Evolutionary conservation across 2,113 vertebrate genomes (phyloP).

Genomic region (Podilymbus podiceps): DNA sequence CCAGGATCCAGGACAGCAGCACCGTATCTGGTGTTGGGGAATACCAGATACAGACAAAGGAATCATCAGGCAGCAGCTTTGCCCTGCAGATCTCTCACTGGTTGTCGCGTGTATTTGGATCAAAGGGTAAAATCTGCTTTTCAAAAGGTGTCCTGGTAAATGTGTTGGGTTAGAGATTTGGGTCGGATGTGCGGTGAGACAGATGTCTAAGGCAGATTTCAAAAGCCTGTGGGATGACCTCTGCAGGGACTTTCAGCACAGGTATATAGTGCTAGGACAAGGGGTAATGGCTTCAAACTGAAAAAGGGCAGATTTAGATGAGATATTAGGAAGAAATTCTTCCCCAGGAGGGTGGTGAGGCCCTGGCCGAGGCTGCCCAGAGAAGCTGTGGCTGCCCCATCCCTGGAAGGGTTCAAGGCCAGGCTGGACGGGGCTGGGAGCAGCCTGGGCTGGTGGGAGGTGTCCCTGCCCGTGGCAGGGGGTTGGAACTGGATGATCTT

Average conservation of each 20-base stretch:
- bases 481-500: too few species aligned
- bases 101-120: neutral
- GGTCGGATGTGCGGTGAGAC: neutral
- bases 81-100: neutral
- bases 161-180: neutral
- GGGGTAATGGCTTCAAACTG: too few species aligned
- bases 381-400: too few species aligned
- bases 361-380: too few species aligned
- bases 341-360: too few species aligned
- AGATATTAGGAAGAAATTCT: too few species aligned
- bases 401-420: too few species aligned
- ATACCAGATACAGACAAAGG: neutral
- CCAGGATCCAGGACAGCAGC: neutral
- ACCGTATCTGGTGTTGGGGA: neutral
- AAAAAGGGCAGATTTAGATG: too few species aligned
- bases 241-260: neutral
- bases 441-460: too few species aligned
- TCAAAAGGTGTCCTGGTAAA: neutral
- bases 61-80: neutral
- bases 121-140: neutral
- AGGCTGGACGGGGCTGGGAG: too few species aligned
- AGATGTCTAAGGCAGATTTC: neutral
- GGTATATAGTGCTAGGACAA: too few species aligned
- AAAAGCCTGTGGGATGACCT: neutral
- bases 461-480: too few species aligned